These are phyloP conservation scores for Lethrus apterus DNA, from an alignment of 1,140 invertebrate genomes.

Conservation along the genomic window DNA sequence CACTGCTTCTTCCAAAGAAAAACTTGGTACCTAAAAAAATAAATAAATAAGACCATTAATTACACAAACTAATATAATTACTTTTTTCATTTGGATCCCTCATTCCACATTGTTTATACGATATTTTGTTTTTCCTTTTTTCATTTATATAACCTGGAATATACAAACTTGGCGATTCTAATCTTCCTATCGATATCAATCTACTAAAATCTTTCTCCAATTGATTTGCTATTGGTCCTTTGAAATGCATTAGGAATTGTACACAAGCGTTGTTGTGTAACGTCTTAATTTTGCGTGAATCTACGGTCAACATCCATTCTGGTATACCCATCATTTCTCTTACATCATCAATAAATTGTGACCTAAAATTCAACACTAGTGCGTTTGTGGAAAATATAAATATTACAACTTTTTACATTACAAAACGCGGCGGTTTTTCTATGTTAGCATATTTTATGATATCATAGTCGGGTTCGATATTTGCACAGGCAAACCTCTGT, in stretches of 20 bases:
- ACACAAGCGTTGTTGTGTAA: conserved; percentile 74
- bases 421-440: conserved; percentile 77
- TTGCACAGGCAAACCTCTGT: conserved; percentile 79
- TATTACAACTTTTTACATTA: conserved; percentile 56
- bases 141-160: conserved; percentile 67
- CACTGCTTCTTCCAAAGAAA: too few relatives aligned
- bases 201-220: conserved; percentile 72
- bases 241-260: conserved; percentile 84
- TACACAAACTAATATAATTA: too few relatives aligned
- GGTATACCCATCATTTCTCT: conserved; percentile 76
- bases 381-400: not conserved
- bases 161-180: conserved; percentile 65
- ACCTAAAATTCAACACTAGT: conserved; percentile 44
- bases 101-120: conserved; percentile 64
- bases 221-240: conserved; percentile 66
- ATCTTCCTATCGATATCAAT: conserved; percentile 62
- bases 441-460: conserved; percentile 87
- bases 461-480: conserved; percentile 84
- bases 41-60: too few relatives aligned
- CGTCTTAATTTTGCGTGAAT: conserved; percentile 68
- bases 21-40: too few relatives aligned
- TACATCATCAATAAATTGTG: conserved; percentile 78
- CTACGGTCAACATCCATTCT: conserved; percentile 82
- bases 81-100: conserved; percentile 62
- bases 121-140: conserved; percentile 62